These are phyloP conservation scores for Sebastiscus albofasciatus DNA, from an alignment of 2,797 vertebrate species.

Conservation along the genomic window DNA sequence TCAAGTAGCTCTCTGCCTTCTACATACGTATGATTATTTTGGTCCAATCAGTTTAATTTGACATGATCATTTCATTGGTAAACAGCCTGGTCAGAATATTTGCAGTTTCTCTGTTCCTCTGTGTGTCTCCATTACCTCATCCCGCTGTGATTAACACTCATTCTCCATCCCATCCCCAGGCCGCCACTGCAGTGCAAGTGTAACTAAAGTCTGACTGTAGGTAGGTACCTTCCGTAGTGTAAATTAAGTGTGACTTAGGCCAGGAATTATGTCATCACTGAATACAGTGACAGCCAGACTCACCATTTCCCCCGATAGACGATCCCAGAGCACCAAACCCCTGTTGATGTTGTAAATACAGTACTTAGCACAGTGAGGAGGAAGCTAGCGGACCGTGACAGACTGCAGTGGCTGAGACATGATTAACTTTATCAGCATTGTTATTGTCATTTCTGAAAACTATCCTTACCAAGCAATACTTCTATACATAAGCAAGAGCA, in stretches of 20 bases:
- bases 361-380: constrained; percentile 38
- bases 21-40: not conserved
- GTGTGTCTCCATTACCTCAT: constrained; percentile 53
- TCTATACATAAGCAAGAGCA: not conserved
- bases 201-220: constrained; percentile 84
- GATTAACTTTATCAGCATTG: constrained; percentile 30
- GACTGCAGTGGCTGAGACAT: constrained; percentile 64
- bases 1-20: not conserved
- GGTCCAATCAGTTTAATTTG: not conserved
- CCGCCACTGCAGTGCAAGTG: constrained; percentile 84
- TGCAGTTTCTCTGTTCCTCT: constrained; percentile 61
- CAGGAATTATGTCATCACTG: constrained; percentile 62
- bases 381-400: constrained; percentile 44
- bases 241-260: constrained; percentile 70
- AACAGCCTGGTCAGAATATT: constrained; percentile 70
- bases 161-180: constrained; percentile 85
- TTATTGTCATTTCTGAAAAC: constrained; percentile 12
- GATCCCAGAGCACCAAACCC: constrained; percentile 51
- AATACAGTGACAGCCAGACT: constrained; percentile 52
- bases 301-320: constrained; percentile 45
- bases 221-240: constrained; percentile 78
- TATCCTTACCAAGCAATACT: not conserved
- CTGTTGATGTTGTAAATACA: constrained; percentile 51
- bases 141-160: constrained; percentile 81
- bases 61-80: constrained; percentile 30